Evolutionary conservation across 1,140 invertebrate species (phyloP), one percentile per base, ranked within the genome.

Genomic region (Hydropsyche tenuis): DNA sequence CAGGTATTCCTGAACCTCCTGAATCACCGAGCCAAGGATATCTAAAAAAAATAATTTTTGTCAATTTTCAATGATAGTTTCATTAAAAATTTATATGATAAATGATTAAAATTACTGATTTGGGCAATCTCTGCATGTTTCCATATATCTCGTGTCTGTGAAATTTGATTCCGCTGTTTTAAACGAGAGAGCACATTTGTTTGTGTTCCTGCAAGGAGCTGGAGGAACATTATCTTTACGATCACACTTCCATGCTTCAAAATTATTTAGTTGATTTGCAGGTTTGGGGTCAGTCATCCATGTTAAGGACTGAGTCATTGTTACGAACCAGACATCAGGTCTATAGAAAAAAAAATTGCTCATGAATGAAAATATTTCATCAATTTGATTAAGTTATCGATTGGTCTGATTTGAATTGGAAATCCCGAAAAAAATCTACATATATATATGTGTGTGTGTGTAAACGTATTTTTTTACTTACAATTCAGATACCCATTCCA

Each of bases 231-330:
- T 86, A 74, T 88, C 89, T 79, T 91, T 91, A 70, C 91, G 92
- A 74, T 90, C 90, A 80, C 93, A 96, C 43, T 89, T 88, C 93
- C 93, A 95, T 1, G 92, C 84, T 75, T 94, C 93, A 78, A 90
- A 95, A 76, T 89, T 90, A 77, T 84, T 87, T 0, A 96, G 80
- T 12, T 89, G 82, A 77, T 90, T 91, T 1, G 88, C 80, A 14
- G 92, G 83, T 79, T 90, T 90, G 0, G 95, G 95, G 78, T 96
- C 93, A 1, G 93, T 95, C 83, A 97, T 93, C 93, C 95, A 97
- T 14, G 92, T 91, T 20, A 97, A 83, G 22, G 93, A 90, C 86
- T 97, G 94, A 0, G 95, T 96, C n/a, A 90, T 88, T 0, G 95
- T 96, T 5, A 96, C 92, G 79, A 95, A 95, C 86, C 93, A 96